phyloP scores from a whole-genome alignment of 2,113 vertebrate genomes.

The Geococcyx californianus region DNA sequence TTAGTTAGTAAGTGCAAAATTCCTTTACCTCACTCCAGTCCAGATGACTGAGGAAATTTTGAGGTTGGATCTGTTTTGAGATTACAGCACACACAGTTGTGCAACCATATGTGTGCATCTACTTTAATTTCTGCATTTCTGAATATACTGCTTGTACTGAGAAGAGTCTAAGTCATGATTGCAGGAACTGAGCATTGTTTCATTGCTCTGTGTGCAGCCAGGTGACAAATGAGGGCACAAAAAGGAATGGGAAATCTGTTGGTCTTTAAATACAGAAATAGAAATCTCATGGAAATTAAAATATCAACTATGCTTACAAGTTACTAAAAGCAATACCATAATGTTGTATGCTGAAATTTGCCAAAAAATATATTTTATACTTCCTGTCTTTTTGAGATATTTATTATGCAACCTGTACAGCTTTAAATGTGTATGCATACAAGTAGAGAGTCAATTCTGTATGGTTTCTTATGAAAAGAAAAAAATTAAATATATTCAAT shows the following conservation, averaged over 20 bases:
- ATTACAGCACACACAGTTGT: not conserved
- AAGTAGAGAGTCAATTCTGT: not conserved
- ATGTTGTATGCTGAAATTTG: not conserved
- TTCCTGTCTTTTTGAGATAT: not conserved
- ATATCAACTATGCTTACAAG: not conserved
- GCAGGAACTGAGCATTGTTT: not conserved
- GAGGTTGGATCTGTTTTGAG: not conserved
- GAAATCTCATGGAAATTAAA: not conserved
- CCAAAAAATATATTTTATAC: not conserved
- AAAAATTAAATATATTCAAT: not conserved
- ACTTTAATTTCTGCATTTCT: not conserved
- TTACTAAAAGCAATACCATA: not conserved
- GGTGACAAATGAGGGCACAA: not conserved
- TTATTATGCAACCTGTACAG: not conserved
- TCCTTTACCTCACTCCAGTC: not conserved
- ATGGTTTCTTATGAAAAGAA: not conserved
- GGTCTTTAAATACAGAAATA: not conserved
- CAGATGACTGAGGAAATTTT: not conserved
- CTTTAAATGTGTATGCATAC: not conserved
- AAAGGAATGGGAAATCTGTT: not conserved
- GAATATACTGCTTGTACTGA: not conserved
- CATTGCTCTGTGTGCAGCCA: not conserved
- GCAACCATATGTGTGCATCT: rapidly evolving
- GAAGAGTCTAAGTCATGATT: not conserved
- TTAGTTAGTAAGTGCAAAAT: not conserved